Conservation (phyloP, 2,888 invertebrate species). For the Eledone cirrhosa region DNA sequence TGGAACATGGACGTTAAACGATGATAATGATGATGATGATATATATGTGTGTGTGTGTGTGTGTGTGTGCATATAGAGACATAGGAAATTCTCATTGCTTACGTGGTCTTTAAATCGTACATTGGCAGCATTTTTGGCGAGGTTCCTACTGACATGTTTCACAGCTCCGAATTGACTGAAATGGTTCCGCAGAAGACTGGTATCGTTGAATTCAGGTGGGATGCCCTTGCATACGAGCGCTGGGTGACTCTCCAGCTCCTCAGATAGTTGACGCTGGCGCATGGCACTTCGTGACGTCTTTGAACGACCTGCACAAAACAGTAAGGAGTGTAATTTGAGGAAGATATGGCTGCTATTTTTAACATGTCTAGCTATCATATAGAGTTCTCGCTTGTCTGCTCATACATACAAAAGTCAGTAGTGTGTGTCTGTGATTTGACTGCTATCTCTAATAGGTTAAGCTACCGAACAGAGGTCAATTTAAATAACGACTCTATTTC, state of each 20-base stretch:
- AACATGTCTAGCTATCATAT: too few relatives aligned
- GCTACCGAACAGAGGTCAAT: too few relatives aligned
- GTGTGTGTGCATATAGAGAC: background rate
- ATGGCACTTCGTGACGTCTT: background rate
- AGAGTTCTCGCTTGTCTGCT: too few relatives aligned
- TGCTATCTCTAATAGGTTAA: too few relatives aligned
- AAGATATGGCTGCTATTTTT: too few relatives aligned
- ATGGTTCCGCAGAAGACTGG: constrained; percentile 55
- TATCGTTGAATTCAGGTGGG: constrained; percentile 59
- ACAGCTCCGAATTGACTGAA: constrained; percentile 77
- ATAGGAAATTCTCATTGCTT: constrained; percentile 34
- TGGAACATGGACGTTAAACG: too few relatives aligned
- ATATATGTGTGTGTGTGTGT: too few relatives aligned
- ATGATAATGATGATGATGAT: too few relatives aligned
- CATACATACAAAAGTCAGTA: too few relatives aligned
- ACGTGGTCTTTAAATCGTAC: constrained; percentile 73
- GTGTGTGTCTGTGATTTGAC: too few relatives aligned
- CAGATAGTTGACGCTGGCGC: constrained; percentile 41
- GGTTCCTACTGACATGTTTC: constrained; percentile 74
- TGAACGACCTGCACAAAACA: constrained; percentile 22
- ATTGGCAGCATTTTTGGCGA: constrained; percentile 75
- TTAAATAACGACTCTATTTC: too few relatives aligned
- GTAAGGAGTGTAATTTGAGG: too few relatives aligned
- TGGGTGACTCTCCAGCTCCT: constrained; percentile 44
- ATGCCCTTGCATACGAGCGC: constrained; percentile 62